These are phyloP conservation scores for Clarias macrocephalus DNA, from an alignment of 2,113 vertebrate species.

Conservation along the genomic window DNA sequence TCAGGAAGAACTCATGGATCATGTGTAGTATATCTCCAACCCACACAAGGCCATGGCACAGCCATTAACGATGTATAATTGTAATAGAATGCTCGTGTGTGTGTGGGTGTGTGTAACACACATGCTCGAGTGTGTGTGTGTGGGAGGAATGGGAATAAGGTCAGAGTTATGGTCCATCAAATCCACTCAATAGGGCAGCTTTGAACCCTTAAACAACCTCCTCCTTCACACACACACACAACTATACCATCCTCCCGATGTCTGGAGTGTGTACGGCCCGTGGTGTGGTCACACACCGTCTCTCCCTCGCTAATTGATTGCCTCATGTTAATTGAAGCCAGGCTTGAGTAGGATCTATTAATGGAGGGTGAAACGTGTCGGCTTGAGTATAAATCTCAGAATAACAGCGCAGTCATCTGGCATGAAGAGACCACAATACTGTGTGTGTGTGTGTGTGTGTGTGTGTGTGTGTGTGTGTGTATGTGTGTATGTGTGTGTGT, in stretches of 20 bases:
- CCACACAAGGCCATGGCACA: background rate
- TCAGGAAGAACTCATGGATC: background rate
- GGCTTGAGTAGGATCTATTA: slow-evolving; percentile 70
- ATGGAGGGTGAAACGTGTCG: slow-evolving; percentile 64
- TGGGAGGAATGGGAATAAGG: slow-evolving; percentile 21
- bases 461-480: slow-evolving; percentile 2
- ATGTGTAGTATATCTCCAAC: background rate
- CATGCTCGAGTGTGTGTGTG: slow-evolving; percentile 18
- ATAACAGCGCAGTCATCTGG: slow-evolving; percentile 59
- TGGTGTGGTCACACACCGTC: slow-evolving; percentile 52
- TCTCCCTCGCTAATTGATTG: slow-evolving; percentile 69
- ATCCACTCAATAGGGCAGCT: slow-evolving; percentile 12
- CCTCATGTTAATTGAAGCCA: slow-evolving; percentile 68
- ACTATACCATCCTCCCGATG: background rate
- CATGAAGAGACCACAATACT: slow-evolving; percentile 50
- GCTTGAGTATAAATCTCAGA: slow-evolving; percentile 63
- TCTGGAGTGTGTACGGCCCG: slow-evolving; percentile 51
- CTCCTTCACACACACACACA: slow-evolving; percentile 14
- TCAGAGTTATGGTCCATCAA: slow-evolving; percentile 41
- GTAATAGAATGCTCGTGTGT: background rate
- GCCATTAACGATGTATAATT: background rate
- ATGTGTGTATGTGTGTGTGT: background rate
- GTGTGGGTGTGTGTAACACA: background rate
- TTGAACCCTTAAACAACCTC: background rate
- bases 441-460: slow-evolving; percentile 30